Conservation (phyloP, 2,797 vertebrate genomes). For the Aythya fuligula region DNA sequence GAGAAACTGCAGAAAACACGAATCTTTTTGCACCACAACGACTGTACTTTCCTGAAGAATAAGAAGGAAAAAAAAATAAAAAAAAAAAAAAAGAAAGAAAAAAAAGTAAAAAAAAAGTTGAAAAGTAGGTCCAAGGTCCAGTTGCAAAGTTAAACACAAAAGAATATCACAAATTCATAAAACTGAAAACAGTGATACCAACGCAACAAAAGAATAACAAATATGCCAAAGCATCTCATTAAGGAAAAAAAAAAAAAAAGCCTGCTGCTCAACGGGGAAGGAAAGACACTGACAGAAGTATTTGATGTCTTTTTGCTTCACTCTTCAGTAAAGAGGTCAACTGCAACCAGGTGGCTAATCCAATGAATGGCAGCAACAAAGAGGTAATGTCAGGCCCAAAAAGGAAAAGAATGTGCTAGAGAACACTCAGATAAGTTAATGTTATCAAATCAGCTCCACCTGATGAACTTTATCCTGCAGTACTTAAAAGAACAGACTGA, state of each 20-base stretch:
- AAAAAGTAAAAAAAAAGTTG: neutral
- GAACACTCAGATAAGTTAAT: neutral
- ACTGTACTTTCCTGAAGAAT: neutral
- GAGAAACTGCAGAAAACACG: neutral
- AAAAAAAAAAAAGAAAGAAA: neutral
- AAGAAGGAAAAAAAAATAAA: neutral
- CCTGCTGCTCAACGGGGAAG: neutral
- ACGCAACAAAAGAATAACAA: neutral
- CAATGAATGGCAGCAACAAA: neutral
- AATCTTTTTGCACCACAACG: neutral
- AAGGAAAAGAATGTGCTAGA: neutral
- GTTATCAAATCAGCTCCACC: constrained; percentile 9
- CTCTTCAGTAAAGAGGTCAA: neutral
- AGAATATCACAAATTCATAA: neutral
- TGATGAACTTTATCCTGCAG: constrained; percentile 10
- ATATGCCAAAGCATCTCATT: neutral
- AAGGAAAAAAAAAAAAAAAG: neutral
- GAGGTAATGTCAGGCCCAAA: neutral
- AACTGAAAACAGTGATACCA: neutral
- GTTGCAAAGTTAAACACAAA: neutral
- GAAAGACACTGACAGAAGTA: neutral
- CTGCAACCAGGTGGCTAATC: constrained; percentile 19
- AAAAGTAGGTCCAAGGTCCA: neutral
- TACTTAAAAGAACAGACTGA: constrained; percentile 9
- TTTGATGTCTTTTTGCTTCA: neutral